Evolutionary conservation across 2,113 vertebrate genomes (phyloP).

Genomic region (Zosterops pallidus): DNA sequence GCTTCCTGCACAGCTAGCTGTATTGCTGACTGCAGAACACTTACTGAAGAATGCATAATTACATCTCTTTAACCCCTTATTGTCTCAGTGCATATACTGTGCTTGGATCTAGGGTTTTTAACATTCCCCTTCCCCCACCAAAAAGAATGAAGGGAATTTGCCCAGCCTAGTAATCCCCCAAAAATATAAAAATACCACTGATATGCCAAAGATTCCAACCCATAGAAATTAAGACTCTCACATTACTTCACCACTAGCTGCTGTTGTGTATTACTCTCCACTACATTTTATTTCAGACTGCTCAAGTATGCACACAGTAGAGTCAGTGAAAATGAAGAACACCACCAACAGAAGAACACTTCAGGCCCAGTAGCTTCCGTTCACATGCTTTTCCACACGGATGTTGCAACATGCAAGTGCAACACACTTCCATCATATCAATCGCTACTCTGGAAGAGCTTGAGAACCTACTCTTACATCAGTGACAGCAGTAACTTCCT

Average conservation of each 20-base stretch:
- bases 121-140: background rate
- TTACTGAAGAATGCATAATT: slow-evolving; percentile 34
- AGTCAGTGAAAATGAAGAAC: background rate
- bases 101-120: background rate
- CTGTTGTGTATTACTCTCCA: background rate
- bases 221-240: background rate
- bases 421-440: background rate
- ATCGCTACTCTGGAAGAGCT: background rate
- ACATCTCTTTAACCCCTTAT: slow-evolving; percentile 40
- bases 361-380: background rate
- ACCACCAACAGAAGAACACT: background rate
- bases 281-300: background rate
- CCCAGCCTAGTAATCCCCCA: background rate
- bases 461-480: accelerated
- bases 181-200: background rate
- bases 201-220: background rate
- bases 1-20: slow-evolving; percentile 6
- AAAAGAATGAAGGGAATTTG: background rate
- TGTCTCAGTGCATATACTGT: background rate
- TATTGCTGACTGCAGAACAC: slow-evolving; percentile 45
- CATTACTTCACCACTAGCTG: background rate
- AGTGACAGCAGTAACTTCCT: background rate
- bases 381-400: background rate
- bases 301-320: background rate
- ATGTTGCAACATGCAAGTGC: background rate